Percentiles rank a stretch among this genome's conserved stretches.
Conservation (phyloP, 2,113 vertebrate genomes). For the Cryptomyrus ogoouensis region DNA sequence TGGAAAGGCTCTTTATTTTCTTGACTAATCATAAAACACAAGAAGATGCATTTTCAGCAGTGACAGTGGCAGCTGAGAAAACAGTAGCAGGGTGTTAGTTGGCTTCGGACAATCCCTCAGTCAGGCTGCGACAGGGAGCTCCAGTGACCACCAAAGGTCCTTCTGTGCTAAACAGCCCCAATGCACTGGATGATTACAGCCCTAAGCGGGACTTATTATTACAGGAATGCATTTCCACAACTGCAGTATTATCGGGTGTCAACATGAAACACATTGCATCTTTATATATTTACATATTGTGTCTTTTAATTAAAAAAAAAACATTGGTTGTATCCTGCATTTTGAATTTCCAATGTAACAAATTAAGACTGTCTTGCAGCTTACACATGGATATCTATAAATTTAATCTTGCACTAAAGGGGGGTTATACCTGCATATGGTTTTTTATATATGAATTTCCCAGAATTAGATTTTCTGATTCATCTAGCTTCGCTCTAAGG, state of each 20-base stretch:
- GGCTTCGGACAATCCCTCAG: conserved; percentile 33
- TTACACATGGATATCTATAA: not conserved
- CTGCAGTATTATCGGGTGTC: not conserved
- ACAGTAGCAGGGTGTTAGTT: not conserved
- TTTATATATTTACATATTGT: not conserved
- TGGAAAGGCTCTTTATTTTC: not conserved
- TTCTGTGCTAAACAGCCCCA: conserved; percentile 23
- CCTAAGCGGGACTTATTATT: not conserved
- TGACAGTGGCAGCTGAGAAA: not conserved
- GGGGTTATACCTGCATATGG: not conserved
- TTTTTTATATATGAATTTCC: conserved; percentile 5
- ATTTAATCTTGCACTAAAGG: not conserved
- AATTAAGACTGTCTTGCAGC: not conserved
- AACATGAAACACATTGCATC: not conserved
- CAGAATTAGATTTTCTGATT: not conserved
- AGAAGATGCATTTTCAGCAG: not conserved
- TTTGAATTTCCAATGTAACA: not conserved
- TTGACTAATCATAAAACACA: not conserved
- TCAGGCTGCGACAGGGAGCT: conserved; percentile 41
- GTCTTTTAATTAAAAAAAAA: not conserved
- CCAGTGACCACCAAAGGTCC: conserved; percentile 31
- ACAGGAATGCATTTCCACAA: not conserved
- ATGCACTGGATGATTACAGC: conserved; percentile 12
- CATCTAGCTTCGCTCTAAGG: not conserved
- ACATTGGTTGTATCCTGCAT: not conserved